Base-by-base conservation (phyloP, 2,888 invertebrate genomes). In the Poecilus cupreus region DNA sequence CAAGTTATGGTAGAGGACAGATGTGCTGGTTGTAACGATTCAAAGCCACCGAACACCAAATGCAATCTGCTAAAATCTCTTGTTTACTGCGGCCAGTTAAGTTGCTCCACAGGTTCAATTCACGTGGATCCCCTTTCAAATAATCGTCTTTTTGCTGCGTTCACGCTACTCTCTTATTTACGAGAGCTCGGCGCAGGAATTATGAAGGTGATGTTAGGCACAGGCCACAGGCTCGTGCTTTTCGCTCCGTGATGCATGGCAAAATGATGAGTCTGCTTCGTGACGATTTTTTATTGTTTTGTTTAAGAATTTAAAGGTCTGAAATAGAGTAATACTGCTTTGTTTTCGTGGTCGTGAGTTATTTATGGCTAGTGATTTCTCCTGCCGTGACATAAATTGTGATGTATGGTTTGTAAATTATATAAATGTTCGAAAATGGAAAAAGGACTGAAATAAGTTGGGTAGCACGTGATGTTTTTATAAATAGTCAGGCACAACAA, bases 381-480 rank as follows among this genome's bases (percentile, higher is more conserved):
- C 16, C 51, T 43, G 8, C 49, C 51, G 18, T 68, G 64, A 68
- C 64, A 16, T 18, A 68, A 32, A 68, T 68, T 68, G 37, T 68
- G 64, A 68, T 68, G 64, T 16, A 68, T 68, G 64, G 37, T 37
- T 68, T 68, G 37, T 68, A 68, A 68, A 68, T 68, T 68, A 68
- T 68, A 68, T 37, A 37, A 68, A 68, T 37, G 64, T 16, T 68
- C 37, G 16, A 68, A 68, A 68, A 68, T 32, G 64, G 64, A 37
- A 68, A 37, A 68, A 68, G 22, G 0, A 64, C 3, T 54, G n/a
- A 11, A 43, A 8, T 43, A 43, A 11, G 11, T 60, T 68, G n/a
- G 37, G 32, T 5, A 6, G 64, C 64, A 39, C 64, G 64, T 68
- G 64, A 68, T 37, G 37, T 68, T 68, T 68, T 68, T 68, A 22